Evolutionary conservation across 1,140 invertebrate genomes (phyloP).

Genomic region (Pogonomyrmex barbatus): DNA sequence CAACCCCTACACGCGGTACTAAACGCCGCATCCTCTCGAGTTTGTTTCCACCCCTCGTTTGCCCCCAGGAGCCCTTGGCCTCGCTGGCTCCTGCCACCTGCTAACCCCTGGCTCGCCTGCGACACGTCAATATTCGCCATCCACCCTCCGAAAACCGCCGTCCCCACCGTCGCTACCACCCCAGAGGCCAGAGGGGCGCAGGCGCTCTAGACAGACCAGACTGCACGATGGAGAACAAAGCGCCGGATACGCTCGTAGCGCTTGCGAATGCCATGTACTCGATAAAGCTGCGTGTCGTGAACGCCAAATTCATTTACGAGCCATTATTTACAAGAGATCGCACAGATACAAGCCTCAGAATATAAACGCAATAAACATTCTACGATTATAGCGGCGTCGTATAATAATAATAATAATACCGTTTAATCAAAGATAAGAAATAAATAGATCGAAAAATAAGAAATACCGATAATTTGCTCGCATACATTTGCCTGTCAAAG

Average conservation of each 20-base stretch:
- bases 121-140: constrained; percentile 76
- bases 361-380: neutral
- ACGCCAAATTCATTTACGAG: constrained; percentile 30
- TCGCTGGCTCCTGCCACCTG: constrained; percentile 75
- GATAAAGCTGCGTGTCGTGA: constrained; percentile 14
- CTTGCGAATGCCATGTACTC: constrained; percentile 6
- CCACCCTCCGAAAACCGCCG: constrained; percentile 65
- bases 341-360: neutral
- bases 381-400: neutral
- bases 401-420: neutral
- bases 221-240: constrained; percentile 52
- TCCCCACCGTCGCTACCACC: constrained; percentile 46
- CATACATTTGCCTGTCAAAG: neutral
- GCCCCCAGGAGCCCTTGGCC: constrained; percentile 75
- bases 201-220: constrained; percentile 56
- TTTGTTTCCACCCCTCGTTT: constrained; percentile 55
- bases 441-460: neutral
- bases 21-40: constrained; percentile 40
- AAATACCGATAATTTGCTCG: neutral
- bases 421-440: neutral
- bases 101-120: constrained; percentile 76
- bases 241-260: constrained; percentile 32
- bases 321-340: constrained; percentile 21
- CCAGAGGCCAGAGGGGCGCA: constrained; percentile 56
- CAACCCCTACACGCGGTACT: constrained; percentile 40